phyloP scores from a whole-genome alignment of 2,113 vertebrate species.

The Centropus bengalensis region DNA sequence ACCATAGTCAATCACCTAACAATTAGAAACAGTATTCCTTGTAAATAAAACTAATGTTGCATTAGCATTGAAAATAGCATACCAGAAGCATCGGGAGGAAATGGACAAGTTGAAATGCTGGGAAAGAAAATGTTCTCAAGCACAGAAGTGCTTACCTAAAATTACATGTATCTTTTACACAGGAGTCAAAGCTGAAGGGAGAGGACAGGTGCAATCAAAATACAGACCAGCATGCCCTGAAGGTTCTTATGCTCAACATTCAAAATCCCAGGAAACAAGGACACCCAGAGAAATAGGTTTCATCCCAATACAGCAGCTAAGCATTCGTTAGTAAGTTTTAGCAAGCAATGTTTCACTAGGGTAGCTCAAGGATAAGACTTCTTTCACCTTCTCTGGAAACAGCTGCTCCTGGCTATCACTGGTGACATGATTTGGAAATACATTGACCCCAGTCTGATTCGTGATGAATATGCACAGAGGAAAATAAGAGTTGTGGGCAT shows the following conservation, averaged over 20 bases:
- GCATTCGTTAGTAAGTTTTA: not conserved
- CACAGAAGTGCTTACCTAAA: not conserved
- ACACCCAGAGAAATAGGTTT: not conserved
- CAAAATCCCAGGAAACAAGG: not conserved
- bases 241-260: not conserved
- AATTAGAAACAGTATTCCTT: not conserved
- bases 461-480: conserved; percentile 12
- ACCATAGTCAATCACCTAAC: not conserved
- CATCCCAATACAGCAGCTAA: not conserved
- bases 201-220: not conserved
- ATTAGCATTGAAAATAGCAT: not conserved
- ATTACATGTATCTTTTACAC: not conserved
- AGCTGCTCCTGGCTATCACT: conserved; percentile 16
- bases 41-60: not conserved
- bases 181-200: not conserved
- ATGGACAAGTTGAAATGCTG: not conserved
- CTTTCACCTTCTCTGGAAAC: conserved; percentile 27
- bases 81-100: not conserved
- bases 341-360: not conserved
- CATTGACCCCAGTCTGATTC: not conserved
- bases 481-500: not conserved
- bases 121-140: not conserved
- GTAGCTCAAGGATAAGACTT: conserved; percentile 39
- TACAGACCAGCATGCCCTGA: not conserved
- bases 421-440: conserved; percentile 11